A percentile compares a stretch with the other conserved stretches of the same genome.
Conservation (phyloP, 1,140 invertebrate genomes). For the Reticulitermes speratus region DNA sequence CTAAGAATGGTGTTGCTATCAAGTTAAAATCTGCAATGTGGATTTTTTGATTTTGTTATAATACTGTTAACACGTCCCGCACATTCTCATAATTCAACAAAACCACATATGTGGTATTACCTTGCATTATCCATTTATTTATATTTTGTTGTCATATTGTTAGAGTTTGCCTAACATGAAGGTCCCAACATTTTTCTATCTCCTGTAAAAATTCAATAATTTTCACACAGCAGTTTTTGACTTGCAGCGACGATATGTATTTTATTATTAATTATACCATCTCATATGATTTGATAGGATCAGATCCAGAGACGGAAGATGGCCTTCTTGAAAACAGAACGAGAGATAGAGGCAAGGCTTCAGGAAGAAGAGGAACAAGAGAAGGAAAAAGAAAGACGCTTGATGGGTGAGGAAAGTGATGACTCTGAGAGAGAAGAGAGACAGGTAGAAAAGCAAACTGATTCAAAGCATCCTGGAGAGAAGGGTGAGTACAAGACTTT, state of each 20-base stretch:
- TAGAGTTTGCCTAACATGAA: too few species aligned
- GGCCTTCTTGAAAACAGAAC: constrained; percentile 55
- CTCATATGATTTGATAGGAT: constrained; percentile 41
- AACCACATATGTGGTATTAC: too few species aligned
- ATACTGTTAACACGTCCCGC: too few species aligned
- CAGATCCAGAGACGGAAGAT: constrained; percentile 50
- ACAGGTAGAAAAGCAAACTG: constrained; percentile 34
- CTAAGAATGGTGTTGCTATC: too few species aligned
- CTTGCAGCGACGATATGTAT: not conserved
- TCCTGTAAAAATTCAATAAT: too few species aligned
- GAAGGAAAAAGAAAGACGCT: not conserved
- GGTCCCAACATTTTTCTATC: too few species aligned
- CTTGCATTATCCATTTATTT: too few species aligned
- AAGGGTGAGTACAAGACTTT: constrained; percentile 30
- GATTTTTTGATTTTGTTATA: too few species aligned
- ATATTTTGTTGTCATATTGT: too few species aligned
- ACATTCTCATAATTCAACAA: too few species aligned
- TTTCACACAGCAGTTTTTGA: too few species aligned
- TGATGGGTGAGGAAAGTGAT: constrained; percentile 23
- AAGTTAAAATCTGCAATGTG: too few species aligned
- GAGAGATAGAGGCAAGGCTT: constrained; percentile 53
- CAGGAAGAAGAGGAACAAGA: constrained; percentile 51
- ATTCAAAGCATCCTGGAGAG: constrained; percentile 31
- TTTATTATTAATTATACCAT: not conserved
- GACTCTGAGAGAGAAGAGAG: constrained; percentile 22